Evolutionary conservation across 2,797 vertebrate species (phyloP).

Genomic region (Pyrocephalus nanus): DNA sequence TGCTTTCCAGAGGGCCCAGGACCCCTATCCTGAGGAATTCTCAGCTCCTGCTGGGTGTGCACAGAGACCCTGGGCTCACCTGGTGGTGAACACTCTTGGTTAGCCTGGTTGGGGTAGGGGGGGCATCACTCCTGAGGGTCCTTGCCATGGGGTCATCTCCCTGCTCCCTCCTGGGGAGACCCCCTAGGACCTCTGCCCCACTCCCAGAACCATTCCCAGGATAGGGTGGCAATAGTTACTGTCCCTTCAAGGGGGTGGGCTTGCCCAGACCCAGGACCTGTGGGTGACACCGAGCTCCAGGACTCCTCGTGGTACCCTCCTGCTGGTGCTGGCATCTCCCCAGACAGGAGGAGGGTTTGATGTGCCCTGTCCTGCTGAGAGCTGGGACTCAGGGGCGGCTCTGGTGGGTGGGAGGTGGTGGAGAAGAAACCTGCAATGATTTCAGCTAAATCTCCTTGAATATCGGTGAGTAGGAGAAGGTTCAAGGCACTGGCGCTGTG

Average conservation of each 20-base stretch:
- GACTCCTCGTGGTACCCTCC: not conserved
- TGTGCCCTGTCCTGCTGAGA: not conserved
- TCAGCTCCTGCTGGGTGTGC: not conserved
- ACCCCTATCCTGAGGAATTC: not conserved
- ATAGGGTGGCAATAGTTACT: not conserved
- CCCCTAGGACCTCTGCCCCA: not conserved
- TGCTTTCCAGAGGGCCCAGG: not conserved
- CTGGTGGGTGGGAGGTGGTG: not conserved
- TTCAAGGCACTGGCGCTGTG: not conserved
- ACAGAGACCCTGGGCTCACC: not conserved
- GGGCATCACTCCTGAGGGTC: not conserved
- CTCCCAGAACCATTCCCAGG: not conserved
- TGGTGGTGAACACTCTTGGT: fast-evolving
- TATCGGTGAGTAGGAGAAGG: not conserved
- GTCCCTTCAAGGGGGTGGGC: not conserved
- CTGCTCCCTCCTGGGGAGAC: not conserved
- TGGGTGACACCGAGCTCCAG: fast-evolving
- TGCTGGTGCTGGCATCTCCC: not conserved
- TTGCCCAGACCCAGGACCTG: not conserved
- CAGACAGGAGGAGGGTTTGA: not conserved
- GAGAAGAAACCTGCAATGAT: not conserved
- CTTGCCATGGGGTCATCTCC: not conserved
- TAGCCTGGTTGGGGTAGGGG: not conserved
- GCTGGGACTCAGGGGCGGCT: not conserved
- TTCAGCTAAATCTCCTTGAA: not conserved